A percentile compares a stretch with the other conserved stretches of the same genome.
These are phyloP conservation scores for Pristionchus maxplancki DNA, from an alignment of 2,888 invertebrate species.

Conservation along the genomic window DNA sequence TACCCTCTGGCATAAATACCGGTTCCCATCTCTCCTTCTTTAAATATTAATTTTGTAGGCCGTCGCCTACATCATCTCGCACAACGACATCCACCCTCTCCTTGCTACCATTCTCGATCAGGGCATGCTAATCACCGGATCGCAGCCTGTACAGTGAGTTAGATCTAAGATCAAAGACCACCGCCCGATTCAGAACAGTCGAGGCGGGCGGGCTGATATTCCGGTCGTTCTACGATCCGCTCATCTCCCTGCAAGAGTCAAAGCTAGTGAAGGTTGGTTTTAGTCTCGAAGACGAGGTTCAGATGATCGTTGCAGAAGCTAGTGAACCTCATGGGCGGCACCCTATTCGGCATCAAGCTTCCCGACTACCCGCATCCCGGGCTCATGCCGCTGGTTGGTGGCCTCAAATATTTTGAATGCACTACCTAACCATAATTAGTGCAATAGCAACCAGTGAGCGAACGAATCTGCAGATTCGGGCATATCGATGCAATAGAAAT, in stretches of 20 bases:
- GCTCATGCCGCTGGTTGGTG: not conserved
- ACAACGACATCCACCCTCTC: not conserved
- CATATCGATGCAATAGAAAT: too few relatives aligned
- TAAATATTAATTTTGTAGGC: too few relatives aligned
- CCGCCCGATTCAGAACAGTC: not conserved
- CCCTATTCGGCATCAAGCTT: not conserved
- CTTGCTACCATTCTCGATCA: not conserved
- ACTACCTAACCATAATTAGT: too few relatives aligned
- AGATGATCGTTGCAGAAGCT: not conserved
- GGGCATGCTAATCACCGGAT: not conserved
- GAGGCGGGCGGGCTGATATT: not conserved
- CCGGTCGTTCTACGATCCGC: conserved; percentile 26
- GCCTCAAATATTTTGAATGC: not conserved
- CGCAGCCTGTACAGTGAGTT: not conserved
- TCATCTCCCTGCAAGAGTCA: not conserved
- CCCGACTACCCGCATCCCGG: conserved; percentile 29
- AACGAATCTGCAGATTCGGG: too few relatives aligned
- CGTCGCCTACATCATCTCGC: conserved; percentile 9
- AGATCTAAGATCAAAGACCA: not conserved
- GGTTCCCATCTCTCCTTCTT: too few relatives aligned
- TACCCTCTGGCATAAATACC: too few relatives aligned
- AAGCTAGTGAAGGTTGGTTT: not conserved
- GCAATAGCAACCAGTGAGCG: too few relatives aligned
- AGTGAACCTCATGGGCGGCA: not conserved
- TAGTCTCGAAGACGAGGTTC: not conserved